These are phyloP conservation scores for Passer domesticus DNA, from an alignment of 2,113 vertebrate species.

Conservation along the genomic window DNA sequence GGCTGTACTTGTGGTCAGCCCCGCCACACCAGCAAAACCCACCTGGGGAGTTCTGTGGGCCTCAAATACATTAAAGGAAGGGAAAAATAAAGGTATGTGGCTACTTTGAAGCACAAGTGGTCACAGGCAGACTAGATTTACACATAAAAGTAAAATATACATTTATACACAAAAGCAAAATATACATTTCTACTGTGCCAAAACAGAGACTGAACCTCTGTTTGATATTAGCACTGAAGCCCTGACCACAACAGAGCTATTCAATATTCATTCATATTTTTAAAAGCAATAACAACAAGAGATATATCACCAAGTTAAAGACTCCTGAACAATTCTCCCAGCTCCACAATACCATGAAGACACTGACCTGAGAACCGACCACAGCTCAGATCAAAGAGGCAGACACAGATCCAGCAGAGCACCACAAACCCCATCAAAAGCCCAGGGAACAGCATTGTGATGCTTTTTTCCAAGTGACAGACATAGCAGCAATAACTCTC, in stretches of 20 bases:
- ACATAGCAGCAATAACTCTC: accelerated
- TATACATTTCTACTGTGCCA: accelerated
- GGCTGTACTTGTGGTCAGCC: background rate
- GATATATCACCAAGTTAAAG: accelerated
- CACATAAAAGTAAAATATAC: accelerated
- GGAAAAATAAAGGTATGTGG: accelerated
- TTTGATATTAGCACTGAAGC: background rate
- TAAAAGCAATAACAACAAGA: background rate
- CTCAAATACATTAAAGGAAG: accelerated
- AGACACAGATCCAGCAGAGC: background rate
- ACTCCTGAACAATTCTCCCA: background rate
- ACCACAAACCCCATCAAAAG: background rate
- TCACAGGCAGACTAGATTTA: background rate
- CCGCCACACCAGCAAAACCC: background rate
- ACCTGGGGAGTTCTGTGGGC: background rate
- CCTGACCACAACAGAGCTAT: background rate
- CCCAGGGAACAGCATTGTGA: accelerated
- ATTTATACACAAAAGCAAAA: background rate
- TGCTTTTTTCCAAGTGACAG: background rate
- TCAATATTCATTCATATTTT: background rate
- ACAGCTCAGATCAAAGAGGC: background rate
- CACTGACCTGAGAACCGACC: accelerated
- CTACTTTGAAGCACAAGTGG: background rate
- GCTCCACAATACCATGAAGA: accelerated
- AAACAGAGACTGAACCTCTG: background rate